phyloP scores from a whole-genome alignment of 2,797 vertebrate genomes.

The Silurus aristotelis region DNA sequence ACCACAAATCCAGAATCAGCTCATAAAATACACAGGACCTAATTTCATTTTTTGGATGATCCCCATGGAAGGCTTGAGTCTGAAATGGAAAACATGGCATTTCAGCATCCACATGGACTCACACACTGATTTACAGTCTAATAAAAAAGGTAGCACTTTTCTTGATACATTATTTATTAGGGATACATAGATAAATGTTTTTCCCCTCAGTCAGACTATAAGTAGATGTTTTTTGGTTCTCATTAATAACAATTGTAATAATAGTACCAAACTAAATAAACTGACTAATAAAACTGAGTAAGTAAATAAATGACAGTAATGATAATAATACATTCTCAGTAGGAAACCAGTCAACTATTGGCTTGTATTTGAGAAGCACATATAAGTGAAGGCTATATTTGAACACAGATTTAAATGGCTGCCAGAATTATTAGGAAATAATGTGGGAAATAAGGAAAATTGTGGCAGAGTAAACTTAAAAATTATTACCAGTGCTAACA shows the following conservation, averaged over 20 bases:
- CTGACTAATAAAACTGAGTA: too few species aligned
- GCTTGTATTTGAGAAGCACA: neutral
- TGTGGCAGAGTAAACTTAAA: neutral
- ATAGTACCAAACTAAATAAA: neutral
- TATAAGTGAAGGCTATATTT: neutral
- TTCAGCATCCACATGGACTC: neutral
- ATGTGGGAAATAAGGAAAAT: neutral
- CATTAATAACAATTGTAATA: neutral
- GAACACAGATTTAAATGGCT: neutral
- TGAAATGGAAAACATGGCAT: slow-evolving; percentile 7
- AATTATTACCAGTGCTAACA: neutral
- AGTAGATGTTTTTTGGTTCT: neutral
- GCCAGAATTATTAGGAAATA: too few species aligned
- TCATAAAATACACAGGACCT: neutral
- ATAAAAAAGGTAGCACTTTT: neutral
- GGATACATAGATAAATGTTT: neutral
- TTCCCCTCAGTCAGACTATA: neutral
- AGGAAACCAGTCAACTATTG: neutral
- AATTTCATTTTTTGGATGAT: neutral
- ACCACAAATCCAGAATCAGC: neutral
- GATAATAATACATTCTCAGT: too few species aligned
- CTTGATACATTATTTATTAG: neutral
- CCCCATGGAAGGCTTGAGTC: slow-evolving; percentile 1
- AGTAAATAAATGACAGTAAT: too few species aligned
- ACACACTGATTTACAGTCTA: neutral